phyloP scores from a whole-genome alignment of 2,888 invertebrate genomes.

The Nymphalis urticae region DNA sequence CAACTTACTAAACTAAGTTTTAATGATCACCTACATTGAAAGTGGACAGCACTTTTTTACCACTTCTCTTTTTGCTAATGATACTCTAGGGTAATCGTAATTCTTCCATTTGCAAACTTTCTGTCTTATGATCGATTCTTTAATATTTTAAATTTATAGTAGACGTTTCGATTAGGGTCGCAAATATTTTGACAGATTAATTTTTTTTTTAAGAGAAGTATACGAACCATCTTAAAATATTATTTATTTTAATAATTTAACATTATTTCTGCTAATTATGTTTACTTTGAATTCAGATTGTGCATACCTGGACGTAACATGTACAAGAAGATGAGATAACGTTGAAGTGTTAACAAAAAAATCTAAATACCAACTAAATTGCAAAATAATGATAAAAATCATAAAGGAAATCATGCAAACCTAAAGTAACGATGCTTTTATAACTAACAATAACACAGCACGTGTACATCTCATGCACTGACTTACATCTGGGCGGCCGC shows the following conservation, averaged over 20 bases:
- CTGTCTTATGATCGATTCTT: background rate
- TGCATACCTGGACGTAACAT: background rate
- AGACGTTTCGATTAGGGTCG: too few relatives aligned
- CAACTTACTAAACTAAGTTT: background rate
- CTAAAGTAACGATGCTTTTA: background rate
- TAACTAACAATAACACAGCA: background rate
- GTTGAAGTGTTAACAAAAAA: constrained; percentile 1
- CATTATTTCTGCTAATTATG: background rate
- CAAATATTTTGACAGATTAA: too few relatives aligned
- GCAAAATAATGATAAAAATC: background rate
- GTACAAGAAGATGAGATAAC: background rate
- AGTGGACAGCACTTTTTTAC: background rate
- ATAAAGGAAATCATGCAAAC: constrained; percentile 7
- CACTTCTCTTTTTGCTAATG: background rate
- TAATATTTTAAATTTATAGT: too few relatives aligned
- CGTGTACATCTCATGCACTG: constrained; percentile 31
- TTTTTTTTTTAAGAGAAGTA: too few relatives aligned
- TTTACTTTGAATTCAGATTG: background rate
- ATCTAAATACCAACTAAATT: background rate
- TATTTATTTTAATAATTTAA: too few relatives aligned
- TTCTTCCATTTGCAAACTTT: background rate
- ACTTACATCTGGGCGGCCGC: constrained; percentile 51
- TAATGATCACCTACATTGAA: background rate
- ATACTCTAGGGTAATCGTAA: background rate
- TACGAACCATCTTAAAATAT: too few relatives aligned